Base-by-base conservation (phyloP, 2,113 vertebrate genomes). In the Felis chaus region DNA sequence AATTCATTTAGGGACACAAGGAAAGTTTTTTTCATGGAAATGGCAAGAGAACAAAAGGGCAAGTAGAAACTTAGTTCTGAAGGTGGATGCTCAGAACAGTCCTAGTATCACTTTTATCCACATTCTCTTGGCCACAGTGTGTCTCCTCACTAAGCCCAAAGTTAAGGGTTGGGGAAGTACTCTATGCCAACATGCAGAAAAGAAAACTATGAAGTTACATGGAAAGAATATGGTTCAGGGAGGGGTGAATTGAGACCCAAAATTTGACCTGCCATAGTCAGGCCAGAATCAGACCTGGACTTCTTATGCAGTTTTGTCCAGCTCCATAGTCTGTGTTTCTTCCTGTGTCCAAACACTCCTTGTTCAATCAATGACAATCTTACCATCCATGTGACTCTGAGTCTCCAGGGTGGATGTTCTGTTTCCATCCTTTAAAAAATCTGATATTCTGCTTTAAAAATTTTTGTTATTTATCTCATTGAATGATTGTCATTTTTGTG, bases 401-500 rank as follows among this genome's bases (percentile, higher is more conserved):
- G 88, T 94, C 95, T 96, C 73, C 45, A 89, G 74, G 79, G 71
- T 80, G 68, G 73, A 97, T 92, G 79, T 92, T 97, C 65, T 97
- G 83, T 97, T 97, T 98, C 91, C 91, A 97, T 93, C 73, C 91
- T 97, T 97, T 95, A 92, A 91, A 97, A 97, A 85, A 90, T 69
- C 23, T 61, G 93, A 97, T 96, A 97, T 85, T 97, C 89, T 97
- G 66, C 97, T 95, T 97, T 97, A 45, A 91, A 97, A 92, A 78
- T 23, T 81, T 97, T 94, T 94, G 93, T 89, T 97, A 97, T 98
- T 97, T 98, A 97, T 98, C 97, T 98, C 95, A 93, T 94, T 83
- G 96, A 95, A 97, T 98, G 91, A 92, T 93, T 96, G 89, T 98
- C 94, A 98, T 98, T 97, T 93, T 98, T 98, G 98, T 97, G 98